Evolutionary conservation across 2,888 invertebrate species (phyloP).

Genomic region (Lithophane leautieri): DNA sequence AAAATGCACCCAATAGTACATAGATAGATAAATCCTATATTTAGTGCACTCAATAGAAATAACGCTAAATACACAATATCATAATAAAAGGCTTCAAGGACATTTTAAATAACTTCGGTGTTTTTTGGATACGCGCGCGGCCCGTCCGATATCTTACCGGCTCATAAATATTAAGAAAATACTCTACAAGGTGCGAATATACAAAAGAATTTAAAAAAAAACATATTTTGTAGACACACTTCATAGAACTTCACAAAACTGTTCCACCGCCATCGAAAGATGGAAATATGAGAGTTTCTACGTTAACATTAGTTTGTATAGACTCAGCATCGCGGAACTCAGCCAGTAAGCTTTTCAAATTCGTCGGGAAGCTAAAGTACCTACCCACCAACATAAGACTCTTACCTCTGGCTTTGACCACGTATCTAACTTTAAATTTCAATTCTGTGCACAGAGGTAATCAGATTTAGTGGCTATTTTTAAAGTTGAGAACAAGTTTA

Average conservation of each 20-base stretch:
- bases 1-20: neutral
- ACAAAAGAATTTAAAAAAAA: too few relatives aligned
- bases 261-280: neutral
- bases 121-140: too few relatives aligned
- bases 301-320: constrained; percentile 49
- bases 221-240: too few relatives aligned
- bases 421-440: constrained; percentile 72
- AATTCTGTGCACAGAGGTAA: constrained; percentile 69
- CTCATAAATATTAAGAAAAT: too few relatives aligned
- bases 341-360: constrained; percentile 71
- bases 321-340: constrained; percentile 57
- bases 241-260: neutral
- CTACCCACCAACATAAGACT: constrained; percentile 72
- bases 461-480: constrained; percentile 70
- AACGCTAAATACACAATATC: too few relatives aligned
- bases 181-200: too few relatives aligned
- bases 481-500: constrained; percentile 38
- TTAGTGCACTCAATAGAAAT: too few relatives aligned
- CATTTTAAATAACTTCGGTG: too few relatives aligned
- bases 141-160: too few relatives aligned
- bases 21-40: too few relatives aligned
- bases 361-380: constrained; percentile 71
- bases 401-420: constrained; percentile 74
- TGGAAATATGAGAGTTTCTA: constrained; percentile 16
- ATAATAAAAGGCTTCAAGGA: too few relatives aligned